These are phyloP conservation scores for Rhinoraja longicauda DNA, from an alignment of 2,797 vertebrate genomes.

Conservation along the genomic window DNA sequence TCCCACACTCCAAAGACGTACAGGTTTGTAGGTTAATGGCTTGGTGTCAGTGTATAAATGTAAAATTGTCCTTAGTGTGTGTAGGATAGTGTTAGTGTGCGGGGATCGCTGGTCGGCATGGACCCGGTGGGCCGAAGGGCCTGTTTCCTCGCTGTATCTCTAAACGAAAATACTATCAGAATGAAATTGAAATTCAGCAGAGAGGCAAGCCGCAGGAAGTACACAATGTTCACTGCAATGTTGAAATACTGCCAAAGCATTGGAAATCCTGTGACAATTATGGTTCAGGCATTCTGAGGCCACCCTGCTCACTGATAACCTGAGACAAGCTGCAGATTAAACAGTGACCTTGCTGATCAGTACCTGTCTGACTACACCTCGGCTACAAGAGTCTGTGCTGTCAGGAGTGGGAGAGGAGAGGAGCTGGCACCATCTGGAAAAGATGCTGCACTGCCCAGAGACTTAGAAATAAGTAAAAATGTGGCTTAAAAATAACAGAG, in stretches of 20 bases:
- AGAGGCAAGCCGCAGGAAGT: background rate
- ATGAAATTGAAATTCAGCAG: no score
- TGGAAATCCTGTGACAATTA: background rate
- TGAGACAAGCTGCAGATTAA: background rate
- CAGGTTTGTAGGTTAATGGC: no score
- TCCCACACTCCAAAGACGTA: no score
- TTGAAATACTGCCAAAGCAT: background rate
- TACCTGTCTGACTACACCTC: background rate
- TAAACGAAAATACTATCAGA: no score
- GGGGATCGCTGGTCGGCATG: no score
- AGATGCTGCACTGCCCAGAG: background rate
- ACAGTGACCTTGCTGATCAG: background rate
- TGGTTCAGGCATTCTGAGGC: background rate
- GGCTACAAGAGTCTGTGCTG: no score
- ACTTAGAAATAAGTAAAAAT: background rate
- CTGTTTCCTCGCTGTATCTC: no score
- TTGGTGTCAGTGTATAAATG: no score
- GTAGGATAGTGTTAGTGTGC: no score
- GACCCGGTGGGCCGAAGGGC: no score
- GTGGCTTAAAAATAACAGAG: background rate
- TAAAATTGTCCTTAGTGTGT: no score
- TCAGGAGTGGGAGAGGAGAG: background rate
- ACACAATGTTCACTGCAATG: background rate
- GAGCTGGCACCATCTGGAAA: background rate
- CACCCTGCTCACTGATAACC: background rate